Conservation (phyloP, 2,888 invertebrate species). For the Dichetophora obliterata region DNA sequence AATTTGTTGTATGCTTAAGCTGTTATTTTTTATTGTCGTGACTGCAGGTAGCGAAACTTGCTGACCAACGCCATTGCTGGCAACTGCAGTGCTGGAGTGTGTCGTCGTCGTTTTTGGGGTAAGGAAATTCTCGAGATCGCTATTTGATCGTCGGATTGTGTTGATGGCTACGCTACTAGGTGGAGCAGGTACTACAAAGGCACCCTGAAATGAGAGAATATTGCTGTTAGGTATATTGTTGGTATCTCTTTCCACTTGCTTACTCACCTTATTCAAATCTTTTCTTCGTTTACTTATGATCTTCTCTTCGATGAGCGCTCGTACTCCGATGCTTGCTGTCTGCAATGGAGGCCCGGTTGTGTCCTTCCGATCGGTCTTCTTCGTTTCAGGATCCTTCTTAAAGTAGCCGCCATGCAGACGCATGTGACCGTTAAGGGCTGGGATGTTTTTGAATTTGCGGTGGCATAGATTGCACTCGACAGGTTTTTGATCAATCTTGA, state of each 20-base stretch:
- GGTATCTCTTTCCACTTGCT: neutral
- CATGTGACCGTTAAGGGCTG: conserved; percentile 98
- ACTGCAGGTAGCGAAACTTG: conserved; percentile 61
- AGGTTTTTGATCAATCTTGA: conserved; percentile 80
- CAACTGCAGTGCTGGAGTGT: conserved; percentile 39
- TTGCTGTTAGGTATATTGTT: neutral
- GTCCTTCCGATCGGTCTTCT: conserved; percentile 89
- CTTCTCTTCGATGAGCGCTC: conserved; percentile 92
- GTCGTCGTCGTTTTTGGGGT: conserved; percentile 58
- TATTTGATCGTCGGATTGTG: conserved; percentile 64
- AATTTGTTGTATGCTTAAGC: conserved; percentile 61
- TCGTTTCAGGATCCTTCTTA: conserved; percentile 92
- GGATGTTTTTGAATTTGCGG: conserved; percentile 96
- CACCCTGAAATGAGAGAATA: conserved; percentile 59
- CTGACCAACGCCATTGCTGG: conserved; percentile 56
- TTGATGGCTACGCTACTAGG: conserved; percentile 59
- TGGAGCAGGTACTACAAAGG: conserved; percentile 70
- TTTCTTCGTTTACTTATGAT: conserved; percentile 86
- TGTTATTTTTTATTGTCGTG: conserved; percentile 58
- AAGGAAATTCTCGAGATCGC: conserved; percentile 68
- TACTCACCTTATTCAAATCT: conserved; percentile 67
- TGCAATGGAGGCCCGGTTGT: conserved; percentile 86
- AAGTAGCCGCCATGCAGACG: conserved; percentile 97
- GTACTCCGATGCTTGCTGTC: conserved; percentile 91
- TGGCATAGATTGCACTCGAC: conserved; percentile 96